phyloP scores from a whole-genome alignment of 2,113 vertebrate genomes.

The Corythoichthys intestinalis region DNA sequence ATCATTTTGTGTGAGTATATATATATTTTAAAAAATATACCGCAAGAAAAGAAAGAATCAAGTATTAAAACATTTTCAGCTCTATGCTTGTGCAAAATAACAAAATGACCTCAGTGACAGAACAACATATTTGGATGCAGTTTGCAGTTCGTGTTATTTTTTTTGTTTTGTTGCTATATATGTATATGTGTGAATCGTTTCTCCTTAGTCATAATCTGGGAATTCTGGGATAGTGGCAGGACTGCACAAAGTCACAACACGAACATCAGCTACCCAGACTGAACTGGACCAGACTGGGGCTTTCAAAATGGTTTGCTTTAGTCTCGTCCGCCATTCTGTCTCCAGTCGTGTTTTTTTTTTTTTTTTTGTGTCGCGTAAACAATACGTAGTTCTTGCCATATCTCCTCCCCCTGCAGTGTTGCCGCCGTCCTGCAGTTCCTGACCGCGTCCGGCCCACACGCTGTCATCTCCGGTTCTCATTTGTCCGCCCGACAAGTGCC shows the following conservation, averaged over 20 bases:
- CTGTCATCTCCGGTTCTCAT: too few species aligned
- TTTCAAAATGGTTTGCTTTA: too few species aligned
- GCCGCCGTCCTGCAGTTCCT: too few species aligned
- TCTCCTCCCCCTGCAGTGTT: too few species aligned
- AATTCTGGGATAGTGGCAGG: constrained; percentile 6
- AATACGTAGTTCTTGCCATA: too few species aligned
- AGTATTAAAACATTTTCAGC: background rate
- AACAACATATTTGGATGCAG: background rate
- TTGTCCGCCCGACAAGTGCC: too few species aligned
- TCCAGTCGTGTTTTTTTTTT: too few species aligned
- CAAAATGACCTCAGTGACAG: background rate
- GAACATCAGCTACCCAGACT: background rate
- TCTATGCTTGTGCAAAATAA: background rate
- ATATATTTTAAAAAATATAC: too few species aligned
- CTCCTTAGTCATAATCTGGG: constrained; percentile 5
- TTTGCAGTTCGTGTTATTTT: too few species aligned
- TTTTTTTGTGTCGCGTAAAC: too few species aligned
- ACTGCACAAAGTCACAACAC: background rate
- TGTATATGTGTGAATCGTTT: background rate
- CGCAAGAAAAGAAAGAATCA: background rate
- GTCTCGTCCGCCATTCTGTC: too few species aligned
- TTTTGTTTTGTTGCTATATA: background rate
- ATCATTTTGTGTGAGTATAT: background rate
- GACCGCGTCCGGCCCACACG: too few species aligned
- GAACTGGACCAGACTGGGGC: background rate